Base-by-base conservation (phyloP, 1,140 invertebrate genomes). In the Caenorhabditis remanei region DNA sequence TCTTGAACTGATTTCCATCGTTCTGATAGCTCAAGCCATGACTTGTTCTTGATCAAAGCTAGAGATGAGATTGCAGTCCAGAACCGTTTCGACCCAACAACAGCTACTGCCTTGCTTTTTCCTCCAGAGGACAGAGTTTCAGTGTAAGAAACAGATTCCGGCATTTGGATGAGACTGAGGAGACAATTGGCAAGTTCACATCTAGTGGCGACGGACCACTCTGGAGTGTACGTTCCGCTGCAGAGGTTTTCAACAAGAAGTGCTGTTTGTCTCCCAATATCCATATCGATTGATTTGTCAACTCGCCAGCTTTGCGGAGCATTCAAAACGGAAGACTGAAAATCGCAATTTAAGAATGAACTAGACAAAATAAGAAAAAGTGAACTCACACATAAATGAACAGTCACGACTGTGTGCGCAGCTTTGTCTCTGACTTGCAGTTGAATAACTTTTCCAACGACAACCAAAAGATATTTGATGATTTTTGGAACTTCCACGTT, bases 51-150 rank as follows among this genome's bases (percentile, higher is more conserved):
- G 19, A 92, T 86, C 0, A 98, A 96, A 93, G 97, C 97, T 0
- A 99, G 94, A 0, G 97, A 96, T 48, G 97, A 96, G 46, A 99
- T 93, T 0, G 97, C 96, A 71, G 98, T 92, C 98, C 98, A 99
- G 11, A 92, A 92, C 90, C n/a, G 96, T 95, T 4, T 96, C 95
- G 71, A 95, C 95, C 89, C 95, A 94, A 53, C 97, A 94, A 93
- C 96, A 98, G 85, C 95, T 94, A 53, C 94, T 93, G 0, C 96
- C 96, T 61, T 84, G 55, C 58, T 65, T 24, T 41, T 58, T n/a
- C 83, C 58, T 58, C 55, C 46, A 24, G 75, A 43, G 5, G 86
- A 71, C 9, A 87, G 50, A n/a, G 48, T 87, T 32, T 83, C 83
- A 7, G 84, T 32, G n/a, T 55, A 61, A 48, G 67, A 56, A 4